Conservation (phyloP, 2,888 invertebrate species). For the Tachina grossa region DNA sequence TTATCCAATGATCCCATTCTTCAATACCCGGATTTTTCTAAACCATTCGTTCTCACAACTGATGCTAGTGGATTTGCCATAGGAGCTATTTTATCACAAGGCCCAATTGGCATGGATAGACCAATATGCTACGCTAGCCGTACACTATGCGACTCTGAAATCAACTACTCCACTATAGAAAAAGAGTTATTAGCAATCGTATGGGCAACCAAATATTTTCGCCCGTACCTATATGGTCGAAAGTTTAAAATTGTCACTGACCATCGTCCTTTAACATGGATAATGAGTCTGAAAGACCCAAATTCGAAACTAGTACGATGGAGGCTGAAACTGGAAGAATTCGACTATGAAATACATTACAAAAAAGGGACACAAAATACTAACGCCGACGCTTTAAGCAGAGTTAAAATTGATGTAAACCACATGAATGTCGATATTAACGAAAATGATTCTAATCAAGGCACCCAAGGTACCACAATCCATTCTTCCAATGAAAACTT, state of each 20-base stretch:
- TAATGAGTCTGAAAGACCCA: constrained; percentile 39
- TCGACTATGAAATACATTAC: constrained; percentile 48
- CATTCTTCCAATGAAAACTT: too few relatives aligned
- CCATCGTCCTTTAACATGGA: constrained; percentile 13
- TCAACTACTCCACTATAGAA: constrained; percentile 57
- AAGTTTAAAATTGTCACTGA: too few relatives aligned
- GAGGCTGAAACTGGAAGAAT: constrained; percentile 33
- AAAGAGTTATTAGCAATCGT: constrained; percentile 31
- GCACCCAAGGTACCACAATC: too few relatives aligned
- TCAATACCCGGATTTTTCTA: constrained; percentile 74
- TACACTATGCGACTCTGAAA: constrained; percentile 58
- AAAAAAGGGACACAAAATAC: too few relatives aligned
- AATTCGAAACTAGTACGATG: constrained; percentile 46
- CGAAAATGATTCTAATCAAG: too few relatives aligned
- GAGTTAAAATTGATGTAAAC: constrained; percentile 25
- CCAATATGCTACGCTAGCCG: constrained; percentile 72
- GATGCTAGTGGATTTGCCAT: constrained; percentile 75
- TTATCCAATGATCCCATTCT: constrained; percentile 3
- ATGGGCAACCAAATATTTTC: constrained; percentile 15
- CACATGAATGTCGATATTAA: constrained; percentile 43
- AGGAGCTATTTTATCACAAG: constrained; percentile 76
- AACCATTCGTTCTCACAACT: constrained; percentile 76
- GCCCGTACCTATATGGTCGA: too few relatives aligned
- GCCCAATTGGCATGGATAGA: constrained; percentile 72
- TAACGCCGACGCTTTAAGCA: constrained; percentile 18